phyloP scores from a whole-genome alignment of 2,797 vertebrate genomes.

The Falco biarmicus region DNA sequence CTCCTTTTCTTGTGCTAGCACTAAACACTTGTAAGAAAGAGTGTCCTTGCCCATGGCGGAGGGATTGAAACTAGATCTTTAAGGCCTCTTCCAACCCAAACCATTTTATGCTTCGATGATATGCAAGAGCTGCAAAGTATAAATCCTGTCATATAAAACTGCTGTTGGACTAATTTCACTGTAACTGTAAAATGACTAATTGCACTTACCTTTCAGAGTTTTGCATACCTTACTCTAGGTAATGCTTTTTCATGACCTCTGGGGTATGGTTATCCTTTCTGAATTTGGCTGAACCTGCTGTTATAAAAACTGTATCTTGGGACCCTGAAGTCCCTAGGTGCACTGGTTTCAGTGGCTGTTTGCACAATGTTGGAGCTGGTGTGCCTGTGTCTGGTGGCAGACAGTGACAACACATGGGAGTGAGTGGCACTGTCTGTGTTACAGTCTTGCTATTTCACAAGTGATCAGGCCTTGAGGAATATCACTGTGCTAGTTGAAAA shows the following conservation, averaged over 20 bases:
- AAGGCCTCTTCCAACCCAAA: too few relatives aligned
- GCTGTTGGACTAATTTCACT: neutral
- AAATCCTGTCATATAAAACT: neutral
- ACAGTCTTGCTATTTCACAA: neutral
- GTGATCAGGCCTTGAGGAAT: neutral
- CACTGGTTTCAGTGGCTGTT: neutral
- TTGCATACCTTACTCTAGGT: neutral
- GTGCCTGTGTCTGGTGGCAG: neutral
- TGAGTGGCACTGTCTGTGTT: neutral
- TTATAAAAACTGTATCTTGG: neutral
- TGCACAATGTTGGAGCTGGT: rapidly evolving
- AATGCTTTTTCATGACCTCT: neutral
- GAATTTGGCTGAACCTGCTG: neutral
- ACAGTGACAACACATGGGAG: neutral
- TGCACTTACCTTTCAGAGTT: neutral
- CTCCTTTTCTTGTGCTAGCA: neutral
- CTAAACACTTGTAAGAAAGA: neutral
- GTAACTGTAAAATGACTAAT: neutral
- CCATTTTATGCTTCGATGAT: too few relatives aligned
- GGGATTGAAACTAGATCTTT: too few relatives aligned
- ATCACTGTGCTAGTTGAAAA: neutral
- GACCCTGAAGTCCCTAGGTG: neutral
- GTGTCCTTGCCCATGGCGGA: too few relatives aligned
- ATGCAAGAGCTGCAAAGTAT: neutral
- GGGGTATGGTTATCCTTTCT: neutral